Evolutionary conservation across 2,888 invertebrate genomes (phyloP).

Genomic region (Epistrophella euchroma): DNA sequence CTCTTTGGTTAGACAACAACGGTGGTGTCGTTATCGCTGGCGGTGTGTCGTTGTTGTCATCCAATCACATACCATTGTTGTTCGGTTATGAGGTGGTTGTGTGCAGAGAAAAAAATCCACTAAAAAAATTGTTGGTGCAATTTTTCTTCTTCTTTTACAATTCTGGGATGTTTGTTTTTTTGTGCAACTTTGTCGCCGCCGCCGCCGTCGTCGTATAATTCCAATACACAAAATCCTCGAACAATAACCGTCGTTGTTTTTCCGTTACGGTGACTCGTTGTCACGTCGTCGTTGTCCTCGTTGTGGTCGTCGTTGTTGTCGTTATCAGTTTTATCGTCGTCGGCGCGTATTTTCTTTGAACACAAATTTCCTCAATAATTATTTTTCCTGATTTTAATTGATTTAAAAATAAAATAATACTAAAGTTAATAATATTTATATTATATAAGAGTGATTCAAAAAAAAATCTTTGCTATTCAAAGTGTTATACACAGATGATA

Average conservation of each 20-base stretch:
- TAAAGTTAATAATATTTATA: neutral
- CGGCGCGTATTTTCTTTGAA: neutral
- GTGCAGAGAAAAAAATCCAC: slow-evolving; percentile 36
- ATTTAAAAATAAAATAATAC: neutral
- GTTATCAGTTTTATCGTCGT: neutral
- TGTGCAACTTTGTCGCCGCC: slow-evolving; percentile 5
- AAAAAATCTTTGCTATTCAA: neutral
- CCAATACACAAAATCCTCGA: slow-evolving; percentile 27
- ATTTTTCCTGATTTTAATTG: neutral
- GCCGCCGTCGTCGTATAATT: neutral
- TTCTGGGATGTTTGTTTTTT: neutral
- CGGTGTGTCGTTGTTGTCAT: slow-evolving; percentile 54
- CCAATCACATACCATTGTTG: slow-evolving; percentile 65
- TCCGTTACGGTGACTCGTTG: slow-evolving; percentile 27
- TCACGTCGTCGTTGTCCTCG: neutral
- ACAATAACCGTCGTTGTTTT: slow-evolving; percentile 16
- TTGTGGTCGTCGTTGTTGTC: neutral
- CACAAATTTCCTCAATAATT: neutral
- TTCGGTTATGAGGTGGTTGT: slow-evolving; percentile 61
- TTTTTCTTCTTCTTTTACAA: slow-evolving; percentile 6
- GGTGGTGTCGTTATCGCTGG: slow-evolving; percentile 18
- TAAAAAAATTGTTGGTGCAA: slow-evolving; percentile 31
- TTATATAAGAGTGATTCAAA: neutral
- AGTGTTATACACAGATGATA: neutral
- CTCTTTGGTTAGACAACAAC: slow-evolving; percentile 17